Percentiles rank a stretch among this genome's conserved stretches.
Evolutionary conservation across 1,140 invertebrate species (phyloP).

Genomic region (Globodera ellingtonae): DNA sequence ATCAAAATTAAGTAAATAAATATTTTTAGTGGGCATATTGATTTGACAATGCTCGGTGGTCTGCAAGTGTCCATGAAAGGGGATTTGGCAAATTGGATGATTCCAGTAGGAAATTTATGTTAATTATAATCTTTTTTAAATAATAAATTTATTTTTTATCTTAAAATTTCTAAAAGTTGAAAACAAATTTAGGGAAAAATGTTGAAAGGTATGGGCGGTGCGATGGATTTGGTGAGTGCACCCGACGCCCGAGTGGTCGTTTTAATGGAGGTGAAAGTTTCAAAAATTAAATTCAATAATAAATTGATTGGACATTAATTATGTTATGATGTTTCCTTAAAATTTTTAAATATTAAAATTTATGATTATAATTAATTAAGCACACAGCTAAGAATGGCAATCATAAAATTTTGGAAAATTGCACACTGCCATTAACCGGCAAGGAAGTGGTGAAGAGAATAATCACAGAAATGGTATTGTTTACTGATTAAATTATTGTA

Average conservation of each 20-base stretch:
- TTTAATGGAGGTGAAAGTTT: conserved; percentile 78
- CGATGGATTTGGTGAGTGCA: conserved; percentile 94
- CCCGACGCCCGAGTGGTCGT: conserved; percentile 77
- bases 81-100: conserved; percentile 99
- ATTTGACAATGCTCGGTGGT: conserved; percentile 91
- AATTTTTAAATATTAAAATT: not conserved
- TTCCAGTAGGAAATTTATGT: conserved; percentile 72
- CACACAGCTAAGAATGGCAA: conserved; percentile 88
- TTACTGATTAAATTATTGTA: not conserved
- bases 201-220: conserved; percentile 98
- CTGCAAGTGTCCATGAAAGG: conserved; percentile 96
- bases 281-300: not conserved
- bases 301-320: not conserved
- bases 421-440: conserved; percentile 90
- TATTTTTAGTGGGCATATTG: conserved; percentile 82
- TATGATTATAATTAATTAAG: conserved; percentile 12
- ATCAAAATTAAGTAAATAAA: not conserved
- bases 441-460: conserved; percentile 90
- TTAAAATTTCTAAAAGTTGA: no score
- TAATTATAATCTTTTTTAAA: no score
- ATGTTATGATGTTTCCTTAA: not conserved
- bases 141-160: not conserved
- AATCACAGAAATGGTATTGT: conserved; percentile 82
- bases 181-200: conserved; percentile 76
- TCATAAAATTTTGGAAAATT: conserved; percentile 87